A percentile compares a stretch with the other conserved stretches of the same genome.
These are phyloP conservation scores for Erpornis zantholeuca DNA, from an alignment of 2,113 vertebrate species.

Conservation along the genomic window DNA sequence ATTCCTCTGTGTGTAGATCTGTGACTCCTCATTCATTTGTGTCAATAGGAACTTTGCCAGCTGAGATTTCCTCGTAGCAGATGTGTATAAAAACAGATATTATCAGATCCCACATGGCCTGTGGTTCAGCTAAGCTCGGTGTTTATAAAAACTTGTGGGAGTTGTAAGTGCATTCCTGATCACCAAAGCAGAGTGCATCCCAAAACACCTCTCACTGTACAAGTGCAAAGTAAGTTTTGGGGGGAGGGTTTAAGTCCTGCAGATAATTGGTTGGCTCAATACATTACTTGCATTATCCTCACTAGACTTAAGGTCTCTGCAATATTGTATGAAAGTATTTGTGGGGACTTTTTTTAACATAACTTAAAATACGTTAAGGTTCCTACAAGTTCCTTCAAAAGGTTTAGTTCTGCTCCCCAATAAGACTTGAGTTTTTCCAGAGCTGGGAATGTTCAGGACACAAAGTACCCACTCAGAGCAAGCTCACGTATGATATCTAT, in stretches of 20 bases:
- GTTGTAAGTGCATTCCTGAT: not conserved
- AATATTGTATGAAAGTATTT: not conserved
- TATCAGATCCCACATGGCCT: not conserved
- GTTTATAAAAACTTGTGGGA: not conserved
- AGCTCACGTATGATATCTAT: fast-evolving
- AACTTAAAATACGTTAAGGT: not conserved
- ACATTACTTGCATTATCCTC: not conserved
- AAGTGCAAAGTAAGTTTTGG: not conserved
- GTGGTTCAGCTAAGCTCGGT: not conserved
- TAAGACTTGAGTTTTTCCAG: not conserved
- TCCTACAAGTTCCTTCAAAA: not conserved
- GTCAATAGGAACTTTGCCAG: not conserved
- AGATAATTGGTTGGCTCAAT: not conserved
- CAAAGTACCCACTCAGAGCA: not conserved
- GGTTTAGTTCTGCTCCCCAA: not conserved
- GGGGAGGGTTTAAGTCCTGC: not conserved
- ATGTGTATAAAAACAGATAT: not conserved
- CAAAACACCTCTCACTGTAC: fast-evolving
- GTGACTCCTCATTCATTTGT: not conserved
- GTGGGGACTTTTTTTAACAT: not conserved
- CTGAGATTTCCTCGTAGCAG: not conserved
- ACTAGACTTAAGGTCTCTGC: not conserved
- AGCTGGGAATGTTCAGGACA: not conserved
- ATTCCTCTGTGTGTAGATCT: not conserved
- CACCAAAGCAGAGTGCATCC: not conserved